A percentile compares a stretch with the other conserved stretches of the same genome.
Evolutionary conservation across 2,113 vertebrate species (phyloP).

Genomic region (Oplegnathus fasciatus): DNA sequence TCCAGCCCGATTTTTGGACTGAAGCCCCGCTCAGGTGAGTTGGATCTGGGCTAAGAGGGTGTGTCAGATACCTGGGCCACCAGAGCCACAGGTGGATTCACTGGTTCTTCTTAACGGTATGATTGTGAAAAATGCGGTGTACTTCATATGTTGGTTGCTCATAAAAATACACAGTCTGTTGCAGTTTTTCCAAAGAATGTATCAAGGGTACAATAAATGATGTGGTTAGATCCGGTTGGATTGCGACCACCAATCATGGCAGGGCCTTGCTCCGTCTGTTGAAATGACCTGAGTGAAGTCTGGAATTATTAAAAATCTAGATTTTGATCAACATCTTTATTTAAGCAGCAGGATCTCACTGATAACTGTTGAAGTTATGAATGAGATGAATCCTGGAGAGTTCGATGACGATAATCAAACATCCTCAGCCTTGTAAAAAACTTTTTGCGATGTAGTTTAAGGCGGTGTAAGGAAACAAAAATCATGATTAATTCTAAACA

Average conservation of each 20-base stretch:
- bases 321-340: not conserved
- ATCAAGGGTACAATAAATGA: not conserved
- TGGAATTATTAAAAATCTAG: not conserved
- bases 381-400: too few relatives aligned
- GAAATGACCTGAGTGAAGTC: not conserved
- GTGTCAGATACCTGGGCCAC: not conserved
- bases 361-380: too few relatives aligned
- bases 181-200: not conserved
- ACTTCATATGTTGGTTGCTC: not conserved
- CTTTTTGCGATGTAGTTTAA: too few relatives aligned
- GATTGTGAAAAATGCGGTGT: not conserved
- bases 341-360: not conserved
- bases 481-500: too few relatives aligned
- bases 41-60: not conserved
- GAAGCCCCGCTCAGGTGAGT: constrained; percentile 95
- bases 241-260: not conserved
- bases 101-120: not conserved
- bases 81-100: not conserved
- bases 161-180: not conserved
- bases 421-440: too few relatives aligned
- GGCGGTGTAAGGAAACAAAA: too few relatives aligned
- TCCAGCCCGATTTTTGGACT: constrained; percentile 89
- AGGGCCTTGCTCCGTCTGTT: not conserved
- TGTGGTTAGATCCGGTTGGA: not conserved
- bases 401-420: too few relatives aligned